Conservation (phyloP, 2,797 vertebrate species). For the Bovichtus variegatus region DNA sequence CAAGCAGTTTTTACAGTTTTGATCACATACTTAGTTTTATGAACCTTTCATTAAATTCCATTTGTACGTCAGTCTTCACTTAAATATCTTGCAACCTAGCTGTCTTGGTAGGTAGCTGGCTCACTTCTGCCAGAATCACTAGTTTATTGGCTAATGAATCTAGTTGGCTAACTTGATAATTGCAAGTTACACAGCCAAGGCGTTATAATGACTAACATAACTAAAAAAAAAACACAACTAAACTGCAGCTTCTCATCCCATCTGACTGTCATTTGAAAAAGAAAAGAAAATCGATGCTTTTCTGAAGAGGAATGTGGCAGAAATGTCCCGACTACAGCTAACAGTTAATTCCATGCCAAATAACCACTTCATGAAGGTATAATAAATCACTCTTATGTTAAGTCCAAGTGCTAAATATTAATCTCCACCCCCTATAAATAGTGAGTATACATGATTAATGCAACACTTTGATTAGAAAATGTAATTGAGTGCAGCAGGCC, state of each 20-base stretch:
- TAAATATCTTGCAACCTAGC: too few relatives aligned
- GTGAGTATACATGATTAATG: neutral
- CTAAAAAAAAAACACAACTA: too few relatives aligned
- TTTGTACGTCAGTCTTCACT: neutral
- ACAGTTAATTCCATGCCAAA: neutral
- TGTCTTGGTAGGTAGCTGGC: too few relatives aligned
- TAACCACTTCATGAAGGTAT: neutral
- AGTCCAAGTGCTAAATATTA: neutral
- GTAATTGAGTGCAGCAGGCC: neutral
- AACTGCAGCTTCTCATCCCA: neutral
- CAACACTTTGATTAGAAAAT: neutral
- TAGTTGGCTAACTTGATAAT: too few relatives aligned
- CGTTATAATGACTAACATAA: too few relatives aligned
- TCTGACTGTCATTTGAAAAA: neutral
- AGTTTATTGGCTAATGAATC: too few relatives aligned
- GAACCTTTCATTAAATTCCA: neutral
- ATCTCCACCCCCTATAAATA: neutral
- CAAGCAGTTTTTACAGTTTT: neutral
- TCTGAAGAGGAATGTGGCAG: neutral
- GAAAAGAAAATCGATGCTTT: neutral
- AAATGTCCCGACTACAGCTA: neutral
- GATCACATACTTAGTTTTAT: neutral
- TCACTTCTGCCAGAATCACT: too few relatives aligned
- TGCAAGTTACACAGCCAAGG: neutral
- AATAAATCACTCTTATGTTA: neutral